Percentiles rank a stretch among this genome's conserved stretches.
Conservation (phyloP, 2,113 vertebrate species). For the Aythya baeri region DNA sequence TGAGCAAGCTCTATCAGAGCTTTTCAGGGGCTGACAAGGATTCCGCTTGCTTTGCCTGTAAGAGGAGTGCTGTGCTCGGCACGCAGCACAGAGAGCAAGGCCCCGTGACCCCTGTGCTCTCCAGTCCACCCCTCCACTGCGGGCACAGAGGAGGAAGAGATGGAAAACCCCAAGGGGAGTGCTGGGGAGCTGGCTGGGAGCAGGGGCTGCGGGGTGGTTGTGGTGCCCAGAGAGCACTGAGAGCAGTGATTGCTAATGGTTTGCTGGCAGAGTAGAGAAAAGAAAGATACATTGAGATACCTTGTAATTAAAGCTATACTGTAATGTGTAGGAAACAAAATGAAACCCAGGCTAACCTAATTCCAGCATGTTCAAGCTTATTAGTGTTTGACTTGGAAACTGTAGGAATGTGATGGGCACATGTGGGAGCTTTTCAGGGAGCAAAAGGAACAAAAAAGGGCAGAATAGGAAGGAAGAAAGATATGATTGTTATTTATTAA, state of each 20-base stretch:
- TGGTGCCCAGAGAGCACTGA: neutral
- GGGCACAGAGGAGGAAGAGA: neutral
- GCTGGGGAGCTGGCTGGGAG: neutral
- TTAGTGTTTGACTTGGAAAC: slow-evolving; percentile 4
- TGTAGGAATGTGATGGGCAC: neutral
- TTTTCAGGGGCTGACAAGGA: neutral
- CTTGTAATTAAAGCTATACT: neutral
- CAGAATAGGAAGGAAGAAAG: neutral
- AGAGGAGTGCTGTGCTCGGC: neutral
- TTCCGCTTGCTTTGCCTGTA: neutral
- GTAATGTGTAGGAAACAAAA: neutral
- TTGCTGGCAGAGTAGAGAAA: neutral
- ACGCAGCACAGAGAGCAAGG: neutral
- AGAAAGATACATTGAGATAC: neutral
- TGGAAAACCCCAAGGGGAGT: neutral
- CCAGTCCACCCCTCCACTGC: neutral
- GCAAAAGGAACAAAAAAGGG: slow-evolving; percentile 5
- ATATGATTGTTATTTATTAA: slow-evolving; percentile 20
- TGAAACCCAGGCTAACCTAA: neutral
- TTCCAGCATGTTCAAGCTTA: neutral
- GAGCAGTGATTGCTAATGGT: neutral
- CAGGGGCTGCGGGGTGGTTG: neutral
- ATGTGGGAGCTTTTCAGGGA: neutral
- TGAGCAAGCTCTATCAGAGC: neutral
- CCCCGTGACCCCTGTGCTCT: neutral